A percentile compares a stretch with the other conserved stretches of the same genome.
These are phyloP conservation scores for Lithophane semibrunnea DNA, from an alignment of 2,888 invertebrate species.

Conservation along the genomic window DNA sequence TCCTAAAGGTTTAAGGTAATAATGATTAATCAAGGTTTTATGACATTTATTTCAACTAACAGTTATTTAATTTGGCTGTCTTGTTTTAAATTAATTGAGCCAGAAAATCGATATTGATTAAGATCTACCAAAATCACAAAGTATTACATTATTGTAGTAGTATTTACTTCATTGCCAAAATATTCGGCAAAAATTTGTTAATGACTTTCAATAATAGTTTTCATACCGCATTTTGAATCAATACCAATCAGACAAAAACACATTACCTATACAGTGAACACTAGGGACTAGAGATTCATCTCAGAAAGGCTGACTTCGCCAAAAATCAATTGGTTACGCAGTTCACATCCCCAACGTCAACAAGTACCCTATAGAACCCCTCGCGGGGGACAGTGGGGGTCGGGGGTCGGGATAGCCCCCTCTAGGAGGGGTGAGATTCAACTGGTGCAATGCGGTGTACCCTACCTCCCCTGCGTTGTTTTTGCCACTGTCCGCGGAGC, in stretches of 20 bases:
- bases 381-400: slow-evolving; percentile 56
- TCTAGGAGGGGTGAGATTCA: slow-evolving; percentile 85
- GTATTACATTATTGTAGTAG: background rate
- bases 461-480: slow-evolving; percentile 67
- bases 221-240: background rate
- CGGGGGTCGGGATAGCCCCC: slow-evolving; percentile 55
- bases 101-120: background rate
- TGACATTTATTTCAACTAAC: background rate
- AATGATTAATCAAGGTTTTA: too few relatives aligned
- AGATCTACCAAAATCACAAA: background rate
- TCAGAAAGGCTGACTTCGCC: slow-evolving; percentile 59
- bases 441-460: slow-evolving; percentile 90
- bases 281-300: slow-evolving; percentile 40
- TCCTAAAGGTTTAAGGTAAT: background rate
- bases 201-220: background rate
- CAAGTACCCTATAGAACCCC: slow-evolving; percentile 79
- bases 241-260: background rate
- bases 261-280: background rate
- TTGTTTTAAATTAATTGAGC: background rate
- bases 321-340: slow-evolving; percentile 76
- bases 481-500: slow-evolving; percentile 62
- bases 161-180: background rate
- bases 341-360: slow-evolving; percentile 78
- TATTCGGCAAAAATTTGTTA: background rate
- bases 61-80: background rate